Percentiles rank a stretch among this genome's conserved stretches.
Conservation (phyloP, 2,797 vertebrate species). For the Aplochiton taeniatus region DNA sequence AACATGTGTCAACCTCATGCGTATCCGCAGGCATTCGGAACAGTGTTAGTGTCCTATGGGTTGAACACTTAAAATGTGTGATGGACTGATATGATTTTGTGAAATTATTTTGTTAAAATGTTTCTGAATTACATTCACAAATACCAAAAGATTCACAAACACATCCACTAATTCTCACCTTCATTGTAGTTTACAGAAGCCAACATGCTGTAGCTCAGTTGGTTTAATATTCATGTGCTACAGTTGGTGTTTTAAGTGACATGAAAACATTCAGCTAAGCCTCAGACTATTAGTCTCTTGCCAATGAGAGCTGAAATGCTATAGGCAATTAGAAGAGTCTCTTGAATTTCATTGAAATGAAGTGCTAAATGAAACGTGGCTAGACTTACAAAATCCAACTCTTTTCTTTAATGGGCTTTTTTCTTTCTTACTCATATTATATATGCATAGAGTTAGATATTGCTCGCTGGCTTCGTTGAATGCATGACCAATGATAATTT, state of each 20-base stretch:
- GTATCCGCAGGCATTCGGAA: too few relatives aligned
- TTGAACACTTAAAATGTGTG: too few relatives aligned
- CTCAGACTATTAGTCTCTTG: constrained; percentile 47
- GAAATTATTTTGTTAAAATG: too few relatives aligned
- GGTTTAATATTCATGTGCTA: constrained; percentile 48
- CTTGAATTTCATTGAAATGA: constrained; percentile 72
- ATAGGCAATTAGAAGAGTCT: constrained; percentile 68
- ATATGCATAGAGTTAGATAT: constrained; percentile 36
- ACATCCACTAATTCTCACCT: not conserved
- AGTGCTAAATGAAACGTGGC: constrained; percentile 72
- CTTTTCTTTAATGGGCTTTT: constrained; percentile 49
- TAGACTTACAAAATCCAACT: constrained; percentile 63
- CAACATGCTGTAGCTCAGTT: constrained; percentile 42
- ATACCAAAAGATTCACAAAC: too few relatives aligned
- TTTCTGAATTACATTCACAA: not conserved
- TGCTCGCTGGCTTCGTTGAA: constrained; percentile 55
- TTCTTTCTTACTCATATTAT: constrained; percentile 53
- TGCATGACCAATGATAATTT: constrained; percentile 60
- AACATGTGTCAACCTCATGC: too few relatives aligned
- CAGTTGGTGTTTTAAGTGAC: constrained; percentile 54
- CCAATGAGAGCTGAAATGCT: constrained; percentile 58
- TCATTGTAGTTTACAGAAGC: constrained; percentile 17
- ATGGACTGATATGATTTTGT: too few relatives aligned
- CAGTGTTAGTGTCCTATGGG: too few relatives aligned
- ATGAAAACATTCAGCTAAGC: constrained; percentile 46